Evolutionary conservation across 1,140 invertebrate species (phyloP).

Genomic region (Hypsibius dujardini): DNA sequence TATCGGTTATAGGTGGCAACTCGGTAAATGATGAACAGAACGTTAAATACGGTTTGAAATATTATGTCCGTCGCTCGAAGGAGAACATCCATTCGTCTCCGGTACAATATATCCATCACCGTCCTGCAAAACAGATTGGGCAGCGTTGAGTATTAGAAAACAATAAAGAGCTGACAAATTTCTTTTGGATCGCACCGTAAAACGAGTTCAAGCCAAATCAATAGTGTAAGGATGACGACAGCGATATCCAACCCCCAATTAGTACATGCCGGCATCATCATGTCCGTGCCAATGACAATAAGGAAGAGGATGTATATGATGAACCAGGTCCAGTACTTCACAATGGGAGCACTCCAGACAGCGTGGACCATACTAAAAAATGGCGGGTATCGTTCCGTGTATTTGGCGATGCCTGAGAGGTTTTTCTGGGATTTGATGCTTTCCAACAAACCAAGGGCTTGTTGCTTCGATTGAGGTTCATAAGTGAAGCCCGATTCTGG

Average conservation of each 20-base stretch:
- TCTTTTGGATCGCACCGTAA: too few species aligned
- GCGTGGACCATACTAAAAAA: conserved; percentile 27
- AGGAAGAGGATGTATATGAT: background rate
- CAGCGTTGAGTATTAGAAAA: too few species aligned
- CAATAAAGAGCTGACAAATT: too few species aligned
- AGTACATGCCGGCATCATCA: conserved; percentile 9
- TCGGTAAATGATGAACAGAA: conserved; percentile 4
- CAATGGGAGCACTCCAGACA: conserved; percentile 29
- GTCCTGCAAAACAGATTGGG: background rate
- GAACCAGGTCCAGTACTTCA: conserved; percentile 28
- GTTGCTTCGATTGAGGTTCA: too few species aligned
- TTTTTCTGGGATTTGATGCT: too few species aligned
- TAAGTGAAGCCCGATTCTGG: too few species aligned
- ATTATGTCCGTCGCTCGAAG: background rate
- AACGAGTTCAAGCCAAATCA: conserved; percentile 15
- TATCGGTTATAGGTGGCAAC: background rate
- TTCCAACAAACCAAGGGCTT: too few species aligned
- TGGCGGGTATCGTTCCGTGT: conserved; percentile 22
- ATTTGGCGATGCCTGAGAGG: background rate
- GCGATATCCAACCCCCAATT: background rate
- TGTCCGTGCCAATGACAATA: background rate
- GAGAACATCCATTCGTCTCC: background rate
- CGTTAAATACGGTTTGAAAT: conserved; percentile 6
- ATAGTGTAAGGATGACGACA: background rate
- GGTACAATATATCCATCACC: background rate